Conservation (phyloP, 2,113 vertebrate genomes). For the Lethenteron camtschaticum region DNA sequence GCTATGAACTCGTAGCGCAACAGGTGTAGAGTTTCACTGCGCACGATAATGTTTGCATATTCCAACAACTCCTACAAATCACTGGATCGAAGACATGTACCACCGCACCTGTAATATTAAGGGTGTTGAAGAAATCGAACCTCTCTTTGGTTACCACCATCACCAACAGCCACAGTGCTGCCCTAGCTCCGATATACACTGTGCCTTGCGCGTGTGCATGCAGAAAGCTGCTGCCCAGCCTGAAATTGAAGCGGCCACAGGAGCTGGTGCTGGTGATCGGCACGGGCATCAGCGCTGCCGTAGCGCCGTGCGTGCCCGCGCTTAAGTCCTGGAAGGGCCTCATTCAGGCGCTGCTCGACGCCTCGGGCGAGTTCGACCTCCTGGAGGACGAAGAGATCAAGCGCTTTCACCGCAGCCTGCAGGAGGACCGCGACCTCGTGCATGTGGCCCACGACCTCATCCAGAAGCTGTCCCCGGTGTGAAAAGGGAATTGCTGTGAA, state of each 20-base stretch:
- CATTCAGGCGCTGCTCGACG: conserved; percentile 71
- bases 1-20: no score
- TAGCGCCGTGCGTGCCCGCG: conserved; percentile 69
- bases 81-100: no score
- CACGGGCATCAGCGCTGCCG: conserved; percentile 70
- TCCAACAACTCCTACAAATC: no score
- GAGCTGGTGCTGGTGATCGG: conserved; percentile 82
- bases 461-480: conserved; percentile 80
- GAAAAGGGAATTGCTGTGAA: no score
- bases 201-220: background rate
- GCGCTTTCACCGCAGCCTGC: conserved; percentile 64
- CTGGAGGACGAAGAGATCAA: conserved; percentile 74
- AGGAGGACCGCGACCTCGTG: conserved; percentile 75
- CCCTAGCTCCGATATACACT: no score
- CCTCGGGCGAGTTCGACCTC: conserved; percentile 75
- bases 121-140: no score
- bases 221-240: conserved; percentile 76
- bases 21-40: no score
- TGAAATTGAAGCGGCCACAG: conserved; percentile 66
- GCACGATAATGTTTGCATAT: no score
- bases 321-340: conserved; percentile 85
- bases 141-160: no score
- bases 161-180: no score
- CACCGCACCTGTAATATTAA: no score
- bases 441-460: conserved; percentile 90